Conservation (phyloP, 64 coral and sea anemone species). For the Montipora sp. region DNA sequence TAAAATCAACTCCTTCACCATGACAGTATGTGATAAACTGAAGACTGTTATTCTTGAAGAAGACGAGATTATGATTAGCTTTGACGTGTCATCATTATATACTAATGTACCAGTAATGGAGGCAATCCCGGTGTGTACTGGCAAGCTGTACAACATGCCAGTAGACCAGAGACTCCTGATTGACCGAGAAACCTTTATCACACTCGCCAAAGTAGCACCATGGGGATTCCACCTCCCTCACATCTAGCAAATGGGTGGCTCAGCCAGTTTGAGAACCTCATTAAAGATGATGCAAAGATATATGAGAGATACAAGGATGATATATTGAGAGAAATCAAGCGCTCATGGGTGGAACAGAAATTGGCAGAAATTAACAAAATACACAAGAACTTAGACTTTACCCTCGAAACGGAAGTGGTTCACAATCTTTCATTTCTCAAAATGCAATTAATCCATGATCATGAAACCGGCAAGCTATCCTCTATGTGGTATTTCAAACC, state of each 20-base stretch:
- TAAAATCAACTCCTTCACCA: slow-evolving; percentile 42
- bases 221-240: neutral
- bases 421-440: neutral
- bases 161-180: slow-evolving; percentile 48
- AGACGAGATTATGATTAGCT: slow-evolving; percentile 52
- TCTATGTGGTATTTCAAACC: neutral
- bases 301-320: too few species aligned
- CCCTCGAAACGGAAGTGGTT: too few species aligned
- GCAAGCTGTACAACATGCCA: slow-evolving; percentile 47
- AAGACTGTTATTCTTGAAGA: slow-evolving; percentile 10
- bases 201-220: neutral
- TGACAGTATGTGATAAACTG: slow-evolving; percentile 6
- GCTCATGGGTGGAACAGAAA: too few species aligned
- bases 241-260: neutral
- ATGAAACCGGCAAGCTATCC: neutral
- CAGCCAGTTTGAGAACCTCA: neutral
- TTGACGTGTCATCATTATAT: slow-evolving; percentile 55
- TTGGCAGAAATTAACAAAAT: too few species aligned
- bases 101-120: slow-evolving; percentile 42
- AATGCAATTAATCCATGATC: neutral
- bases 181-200: neutral
- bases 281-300: neutral
- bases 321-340: too few species aligned
- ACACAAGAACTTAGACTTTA: too few species aligned
- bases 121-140: slow-evolving; percentile 38